Conservation (phyloP, 1,140 invertebrate genomes). For the Leptinotarsa lineolata region DNA sequence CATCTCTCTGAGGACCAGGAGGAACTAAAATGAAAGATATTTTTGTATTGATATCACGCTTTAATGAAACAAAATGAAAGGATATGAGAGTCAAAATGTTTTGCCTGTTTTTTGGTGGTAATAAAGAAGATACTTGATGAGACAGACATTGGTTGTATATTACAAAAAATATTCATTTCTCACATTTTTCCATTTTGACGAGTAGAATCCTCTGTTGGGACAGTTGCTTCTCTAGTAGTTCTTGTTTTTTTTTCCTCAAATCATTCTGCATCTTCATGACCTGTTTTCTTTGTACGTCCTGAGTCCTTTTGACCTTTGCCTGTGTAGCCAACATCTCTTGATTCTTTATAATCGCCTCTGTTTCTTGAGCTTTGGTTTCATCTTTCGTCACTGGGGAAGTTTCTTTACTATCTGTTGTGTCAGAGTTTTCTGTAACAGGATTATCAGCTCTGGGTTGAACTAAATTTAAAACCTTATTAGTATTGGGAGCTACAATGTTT, state of each 20-base stretch:
- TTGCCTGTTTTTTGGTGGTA: no score
- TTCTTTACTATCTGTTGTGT: constrained; percentile 53
- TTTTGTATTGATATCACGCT: no score
- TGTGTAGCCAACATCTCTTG: constrained; percentile 67
- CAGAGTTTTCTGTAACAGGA: constrained; percentile 52
- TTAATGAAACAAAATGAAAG: constrained; percentile 13
- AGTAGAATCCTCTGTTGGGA: constrained; percentile 77
- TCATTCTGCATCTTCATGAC: constrained; percentile 73
- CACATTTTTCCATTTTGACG: constrained; percentile 72
- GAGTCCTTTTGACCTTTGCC: constrained; percentile 65
- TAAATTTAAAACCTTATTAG: constrained; percentile 57
- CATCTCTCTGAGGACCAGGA: constrained; percentile 66
- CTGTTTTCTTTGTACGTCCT: constrained; percentile 71
- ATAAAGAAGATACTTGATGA: no score
- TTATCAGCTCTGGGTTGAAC: constrained; percentile 61
- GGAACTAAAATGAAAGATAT: constrained; percentile 55
- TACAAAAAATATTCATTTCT: constrained; percentile 37
- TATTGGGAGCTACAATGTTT: constrained; percentile 56
- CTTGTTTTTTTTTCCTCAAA: constrained; percentile 76
- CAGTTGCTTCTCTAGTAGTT: constrained; percentile 77
- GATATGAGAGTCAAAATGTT: constrained; percentile 7
- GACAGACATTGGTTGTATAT: no score
- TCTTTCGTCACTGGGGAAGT: constrained; percentile 46
- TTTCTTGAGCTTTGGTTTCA: constrained; percentile 57
- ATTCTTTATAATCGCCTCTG: constrained; percentile 65